Evolutionary conservation across 2,797 vertebrate species (phyloP).

Genomic region (Pteronotus mesoamericanus): DNA sequence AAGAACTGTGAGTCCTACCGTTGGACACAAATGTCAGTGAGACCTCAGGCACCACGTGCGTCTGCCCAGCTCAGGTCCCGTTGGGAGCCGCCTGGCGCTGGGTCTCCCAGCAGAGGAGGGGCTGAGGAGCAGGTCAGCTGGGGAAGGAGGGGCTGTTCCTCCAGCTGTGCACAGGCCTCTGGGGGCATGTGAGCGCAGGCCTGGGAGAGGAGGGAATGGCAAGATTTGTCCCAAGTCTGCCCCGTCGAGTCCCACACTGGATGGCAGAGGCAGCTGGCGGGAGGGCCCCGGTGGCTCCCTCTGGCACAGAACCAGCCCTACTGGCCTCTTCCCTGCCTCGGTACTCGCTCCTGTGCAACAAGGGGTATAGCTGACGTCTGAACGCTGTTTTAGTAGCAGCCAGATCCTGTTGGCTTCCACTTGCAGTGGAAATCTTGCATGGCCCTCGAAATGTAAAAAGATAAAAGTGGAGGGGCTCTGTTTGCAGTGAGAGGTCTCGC

Average conservation of each 20-base stretch:
- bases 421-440: rapidly evolving
- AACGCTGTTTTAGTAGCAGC: background rate
- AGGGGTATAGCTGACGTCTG: background rate
- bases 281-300: rapidly evolving
- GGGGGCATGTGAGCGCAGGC: background rate
- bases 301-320: rapidly evolving
- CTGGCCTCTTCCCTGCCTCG: rapidly evolving
- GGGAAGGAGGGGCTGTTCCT: background rate
- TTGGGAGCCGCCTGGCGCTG: background rate
- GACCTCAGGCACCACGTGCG: rapidly evolving
- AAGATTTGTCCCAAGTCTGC: too few species aligned
- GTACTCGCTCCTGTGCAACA: background rate
- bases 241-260: background rate
- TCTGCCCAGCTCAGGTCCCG: background rate
- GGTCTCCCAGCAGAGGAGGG: background rate
- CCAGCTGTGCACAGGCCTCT: background rate
- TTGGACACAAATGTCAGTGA: background rate
- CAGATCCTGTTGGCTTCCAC: background rate
- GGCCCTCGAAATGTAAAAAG: background rate
- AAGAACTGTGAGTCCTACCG: background rate
- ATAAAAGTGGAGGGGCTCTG: background rate
- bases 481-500: background rate
- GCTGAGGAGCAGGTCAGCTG: too few species aligned
- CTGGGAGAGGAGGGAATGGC: background rate
- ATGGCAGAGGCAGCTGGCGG: background rate